phyloP scores from a whole-genome alignment of 1,140 invertebrate genomes.

The Polypedilum pembai region DNA sequence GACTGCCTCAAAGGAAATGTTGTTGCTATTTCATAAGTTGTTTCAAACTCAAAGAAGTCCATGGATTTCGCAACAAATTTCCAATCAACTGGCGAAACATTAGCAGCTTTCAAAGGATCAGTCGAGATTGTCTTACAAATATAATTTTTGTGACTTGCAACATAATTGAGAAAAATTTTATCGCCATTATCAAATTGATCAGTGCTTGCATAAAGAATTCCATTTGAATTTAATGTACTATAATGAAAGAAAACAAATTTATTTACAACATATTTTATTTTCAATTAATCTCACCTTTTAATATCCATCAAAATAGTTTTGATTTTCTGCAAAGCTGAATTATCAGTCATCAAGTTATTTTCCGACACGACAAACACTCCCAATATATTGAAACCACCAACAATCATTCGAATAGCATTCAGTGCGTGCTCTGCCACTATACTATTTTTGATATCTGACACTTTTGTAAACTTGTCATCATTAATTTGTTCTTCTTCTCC shows the following conservation, averaged over 20 bases:
- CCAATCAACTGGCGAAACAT: slow-evolving; percentile 37
- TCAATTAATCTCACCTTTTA: background rate
- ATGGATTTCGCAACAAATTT: slow-evolving; percentile 40
- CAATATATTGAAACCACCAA: background rate
- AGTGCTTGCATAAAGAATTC: slow-evolving; percentile 20
- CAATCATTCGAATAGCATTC: slow-evolving; percentile 3
- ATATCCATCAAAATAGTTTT: slow-evolving; percentile 22
- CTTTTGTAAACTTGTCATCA: background rate
- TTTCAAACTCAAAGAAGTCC: slow-evolving; percentile 40
- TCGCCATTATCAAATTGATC: background rate
- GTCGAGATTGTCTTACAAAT: slow-evolving; percentile 1
- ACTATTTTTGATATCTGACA: slow-evolving; percentile 1
- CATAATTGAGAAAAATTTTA: background rate
- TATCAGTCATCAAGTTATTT: slow-evolving; percentile 12
- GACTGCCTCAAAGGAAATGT: slow-evolving; percentile 37
- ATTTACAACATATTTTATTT: background rate
- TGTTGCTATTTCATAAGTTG: slow-evolving; percentile 40
- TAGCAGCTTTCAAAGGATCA: slow-evolving; percentile 35
- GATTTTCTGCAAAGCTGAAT: background rate
- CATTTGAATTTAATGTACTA: slow-evolving; percentile 19
- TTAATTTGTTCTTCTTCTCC: background rate
- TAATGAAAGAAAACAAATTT: background rate
- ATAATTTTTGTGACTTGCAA: background rate
- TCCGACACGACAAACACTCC: background rate
- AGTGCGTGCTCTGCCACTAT: background rate